A percentile compares a stretch with the other conserved stretches of the same genome.
phyloP scores from a whole-genome alignment of 37 sponge, comb jelly and placozoan genomes.

The Aplysina aerophoba region DNA sequence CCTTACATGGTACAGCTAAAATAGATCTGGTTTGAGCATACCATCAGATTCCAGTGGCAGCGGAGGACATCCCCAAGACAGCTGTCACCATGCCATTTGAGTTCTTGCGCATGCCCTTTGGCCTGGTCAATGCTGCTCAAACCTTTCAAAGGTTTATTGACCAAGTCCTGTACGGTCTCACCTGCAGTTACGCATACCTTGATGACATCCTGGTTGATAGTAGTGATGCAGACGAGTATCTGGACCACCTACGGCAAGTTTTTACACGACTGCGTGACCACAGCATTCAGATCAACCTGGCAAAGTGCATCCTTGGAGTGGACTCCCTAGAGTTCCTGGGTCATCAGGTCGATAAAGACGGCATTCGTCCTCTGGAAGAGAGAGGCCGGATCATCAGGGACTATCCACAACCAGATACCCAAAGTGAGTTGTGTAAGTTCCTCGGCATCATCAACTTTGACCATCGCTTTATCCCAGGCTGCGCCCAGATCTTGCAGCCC shows the following conservation, averaged over 20 bases:
- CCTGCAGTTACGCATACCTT: constrained; percentile 45
- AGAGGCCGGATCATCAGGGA: constrained; percentile 48
- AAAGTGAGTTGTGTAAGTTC: constrained; percentile 38
- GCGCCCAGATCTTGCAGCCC: constrained; percentile 43
- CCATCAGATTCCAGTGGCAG: constrained; percentile 57
- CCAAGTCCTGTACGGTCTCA: constrained; percentile 47
- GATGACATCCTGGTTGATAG: constrained; percentile 53
- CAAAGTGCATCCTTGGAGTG: constrained; percentile 45
- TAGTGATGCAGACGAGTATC: too few species aligned
- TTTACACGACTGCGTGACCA: constrained; percentile 20
- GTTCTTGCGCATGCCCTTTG: constrained; percentile 55
- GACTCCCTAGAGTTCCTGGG: constrained; percentile 26
- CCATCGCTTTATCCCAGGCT: constrained; percentile 27
- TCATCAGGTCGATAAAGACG: constrained; percentile 1
- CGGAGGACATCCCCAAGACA: constrained; percentile 51
- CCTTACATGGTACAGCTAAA: constrained; percentile 53
- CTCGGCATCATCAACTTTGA: constrained; percentile 53
- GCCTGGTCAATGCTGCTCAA: constrained; percentile 51
- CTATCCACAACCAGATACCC: constrained; percentile 57
- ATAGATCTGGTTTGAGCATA: constrained; percentile 61
- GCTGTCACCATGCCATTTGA: constrained; percentile 63
- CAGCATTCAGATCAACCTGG: constrained; percentile 48
- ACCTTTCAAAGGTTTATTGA: constrained; percentile 55
- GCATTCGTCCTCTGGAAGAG: constrained; percentile 37
- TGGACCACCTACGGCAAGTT: too few species aligned